Conservation (phyloP, 2,797 vertebrate species). For the Peromyscus attwateri region DNA sequence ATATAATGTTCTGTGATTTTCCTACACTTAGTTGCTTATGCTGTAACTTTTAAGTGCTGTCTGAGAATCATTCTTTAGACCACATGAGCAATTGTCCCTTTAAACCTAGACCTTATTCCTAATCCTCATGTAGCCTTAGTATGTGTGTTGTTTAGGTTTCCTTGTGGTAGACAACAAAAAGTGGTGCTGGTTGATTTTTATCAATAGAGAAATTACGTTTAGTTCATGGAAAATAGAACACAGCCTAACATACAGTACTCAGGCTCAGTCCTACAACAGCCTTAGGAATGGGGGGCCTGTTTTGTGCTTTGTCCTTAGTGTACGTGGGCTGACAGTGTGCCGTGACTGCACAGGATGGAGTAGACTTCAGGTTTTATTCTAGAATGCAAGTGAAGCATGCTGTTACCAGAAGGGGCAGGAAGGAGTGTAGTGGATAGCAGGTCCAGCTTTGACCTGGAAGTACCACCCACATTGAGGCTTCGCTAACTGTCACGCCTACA, state of each 20-base stretch:
- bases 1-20: constrained; percentile 2
- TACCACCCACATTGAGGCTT: no score
- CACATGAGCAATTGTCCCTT: background rate
- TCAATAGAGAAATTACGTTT: background rate
- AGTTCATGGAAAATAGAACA: background rate
- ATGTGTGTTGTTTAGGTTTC: background rate
- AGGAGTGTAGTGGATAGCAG: no score
- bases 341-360: no score
- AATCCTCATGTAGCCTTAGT: background rate
- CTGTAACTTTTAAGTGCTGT: background rate
- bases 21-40: background rate
- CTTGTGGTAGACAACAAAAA: background rate
- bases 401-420: background rate
- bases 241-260: background rate
- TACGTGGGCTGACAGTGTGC: background rate
- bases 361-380: background rate
- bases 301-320: background rate
- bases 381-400: background rate
- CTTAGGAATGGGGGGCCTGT: background rate
- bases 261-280: background rate
- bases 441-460: no score
- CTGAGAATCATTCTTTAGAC: background rate
- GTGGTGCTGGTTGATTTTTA: background rate
- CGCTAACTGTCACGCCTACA: no score
- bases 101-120: background rate